These are phyloP conservation scores for Halichoerus grypus DNA, from an alignment of 2,113 vertebrate genomes.

Conservation along the genomic window DNA sequence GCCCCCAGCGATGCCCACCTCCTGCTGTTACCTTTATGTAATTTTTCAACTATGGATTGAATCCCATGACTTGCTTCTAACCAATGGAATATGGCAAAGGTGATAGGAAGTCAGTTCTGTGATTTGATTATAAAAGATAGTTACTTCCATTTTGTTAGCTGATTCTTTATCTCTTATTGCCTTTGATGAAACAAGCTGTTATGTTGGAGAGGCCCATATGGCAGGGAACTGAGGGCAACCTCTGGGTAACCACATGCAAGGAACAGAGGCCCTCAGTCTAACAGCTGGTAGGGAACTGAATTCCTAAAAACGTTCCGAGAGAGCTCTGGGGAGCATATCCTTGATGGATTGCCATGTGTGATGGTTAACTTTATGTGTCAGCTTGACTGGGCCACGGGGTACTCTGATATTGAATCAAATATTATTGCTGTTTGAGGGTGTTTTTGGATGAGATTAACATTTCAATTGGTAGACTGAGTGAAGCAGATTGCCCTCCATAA, in stretches of 20 bases:
- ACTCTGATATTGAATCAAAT: neutral
- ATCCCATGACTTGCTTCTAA: neutral
- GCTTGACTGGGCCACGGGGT: neutral
- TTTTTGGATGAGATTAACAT: neutral
- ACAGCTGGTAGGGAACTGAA: neutral
- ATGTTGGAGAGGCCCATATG: neutral
- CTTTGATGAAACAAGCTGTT: neutral
- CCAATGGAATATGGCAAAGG: neutral
- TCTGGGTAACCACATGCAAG: neutral
- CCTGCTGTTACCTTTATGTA: neutral
- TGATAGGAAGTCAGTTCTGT: neutral
- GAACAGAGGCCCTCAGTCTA: neutral
- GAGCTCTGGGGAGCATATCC: neutral
- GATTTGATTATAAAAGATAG: neutral
- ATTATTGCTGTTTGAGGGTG: neutral
- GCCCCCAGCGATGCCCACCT: rapidly evolving
- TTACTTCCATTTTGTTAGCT: neutral
- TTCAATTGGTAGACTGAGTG: neutral
- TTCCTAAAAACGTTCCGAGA: neutral
- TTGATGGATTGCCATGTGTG: neutral
- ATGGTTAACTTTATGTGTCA: neutral
- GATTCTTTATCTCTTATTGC: neutral
- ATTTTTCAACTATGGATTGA: neutral
- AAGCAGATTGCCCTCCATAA: neutral
- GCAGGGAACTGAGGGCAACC: neutral